phyloP scores from a whole-genome alignment of 2,888 invertebrate species.

The Melinopterus prodromus region DNA sequence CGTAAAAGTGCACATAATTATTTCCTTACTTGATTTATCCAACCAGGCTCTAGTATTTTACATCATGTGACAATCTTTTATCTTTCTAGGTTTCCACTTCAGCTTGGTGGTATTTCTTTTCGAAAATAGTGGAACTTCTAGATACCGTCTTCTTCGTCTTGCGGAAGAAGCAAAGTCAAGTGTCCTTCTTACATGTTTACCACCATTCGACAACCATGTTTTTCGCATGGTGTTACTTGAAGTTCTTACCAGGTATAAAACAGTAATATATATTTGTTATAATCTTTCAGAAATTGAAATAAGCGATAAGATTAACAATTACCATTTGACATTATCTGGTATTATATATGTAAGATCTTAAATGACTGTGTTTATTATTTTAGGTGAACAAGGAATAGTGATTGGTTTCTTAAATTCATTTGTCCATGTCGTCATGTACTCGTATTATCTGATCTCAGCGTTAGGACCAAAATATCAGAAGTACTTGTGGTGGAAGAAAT shows the following conservation, averaged over 20 bases:
- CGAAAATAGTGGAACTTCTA: slow-evolving; percentile 79
- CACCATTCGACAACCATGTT: slow-evolving; percentile 86
- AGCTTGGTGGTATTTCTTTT: slow-evolving; percentile 83
- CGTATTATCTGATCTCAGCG: slow-evolving; percentile 87
- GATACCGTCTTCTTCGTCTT: slow-evolving; percentile 90
- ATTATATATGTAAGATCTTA: not conserved
- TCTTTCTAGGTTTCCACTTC: slow-evolving; percentile 62
- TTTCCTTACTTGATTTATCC: no score
- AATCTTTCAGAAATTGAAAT: not conserved
- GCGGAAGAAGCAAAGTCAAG: slow-evolving; percentile 88
- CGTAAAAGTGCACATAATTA: no score
- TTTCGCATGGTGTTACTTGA: slow-evolving; percentile 81
- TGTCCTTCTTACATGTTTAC: slow-evolving; percentile 88
- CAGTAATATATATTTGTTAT: slow-evolving; percentile 21
- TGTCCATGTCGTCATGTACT: slow-evolving; percentile 92
- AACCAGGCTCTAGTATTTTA: slow-evolving; percentile 15
- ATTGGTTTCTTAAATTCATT: slow-evolving; percentile 88
- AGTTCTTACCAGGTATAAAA: slow-evolving; percentile 76
- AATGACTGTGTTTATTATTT: slow-evolving; percentile 49
- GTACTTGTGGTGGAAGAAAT: slow-evolving; percentile 94
- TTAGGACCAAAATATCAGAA: slow-evolving; percentile 89
- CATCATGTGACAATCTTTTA: slow-evolving; percentile 6
- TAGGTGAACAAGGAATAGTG: slow-evolving; percentile 88
- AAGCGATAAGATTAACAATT: slow-evolving; percentile 37
- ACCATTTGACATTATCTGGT: not conserved